Evolutionary conservation across 2,888 invertebrate genomes (phyloP).

Genomic region (Hydraecia micacea): DNA sequence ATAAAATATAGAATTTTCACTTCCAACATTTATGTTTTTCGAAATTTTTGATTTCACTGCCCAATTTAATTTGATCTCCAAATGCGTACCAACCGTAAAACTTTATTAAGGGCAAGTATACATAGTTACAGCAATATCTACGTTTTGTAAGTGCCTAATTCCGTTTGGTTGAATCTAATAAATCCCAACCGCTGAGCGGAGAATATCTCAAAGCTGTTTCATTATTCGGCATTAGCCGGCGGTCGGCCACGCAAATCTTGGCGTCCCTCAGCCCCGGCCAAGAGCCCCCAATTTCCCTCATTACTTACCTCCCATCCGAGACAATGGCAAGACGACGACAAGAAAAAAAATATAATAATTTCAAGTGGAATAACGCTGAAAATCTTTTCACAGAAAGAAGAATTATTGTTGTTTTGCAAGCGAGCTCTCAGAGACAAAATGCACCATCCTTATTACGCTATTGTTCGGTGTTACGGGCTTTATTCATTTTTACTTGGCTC

Average conservation of each 20-base stretch:
- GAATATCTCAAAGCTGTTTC: slow-evolving; percentile 88
- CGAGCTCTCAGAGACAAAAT: slow-evolving; percentile 90
- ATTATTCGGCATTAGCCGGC: slow-evolving; percentile 88
- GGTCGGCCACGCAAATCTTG: slow-evolving; percentile 89
- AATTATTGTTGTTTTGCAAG: slow-evolving; percentile 91
- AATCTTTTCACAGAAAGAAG: slow-evolving; percentile 90
- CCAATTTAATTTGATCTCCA: slow-evolving; percentile 52
- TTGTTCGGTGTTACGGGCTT: slow-evolving; percentile 90
- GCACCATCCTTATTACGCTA: slow-evolving; percentile 90
- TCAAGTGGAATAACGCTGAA: slow-evolving; percentile 91
- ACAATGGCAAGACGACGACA: slow-evolving; percentile 90
- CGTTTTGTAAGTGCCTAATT: slow-evolving; percentile 80
- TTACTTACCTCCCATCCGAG: slow-evolving; percentile 90
- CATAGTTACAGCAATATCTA: slow-evolving; percentile 66
- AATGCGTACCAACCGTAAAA: slow-evolving; percentile 54
- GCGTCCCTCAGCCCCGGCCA: slow-evolving; percentile 82
- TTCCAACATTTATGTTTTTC: not conserved
- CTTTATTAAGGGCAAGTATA: slow-evolving; percentile 64
- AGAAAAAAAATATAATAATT: slow-evolving; percentile 90
- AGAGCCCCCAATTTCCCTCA: slow-evolving; percentile 90
- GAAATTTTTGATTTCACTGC: slow-evolving; percentile 23
- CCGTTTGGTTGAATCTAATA: slow-evolving; percentile 86
- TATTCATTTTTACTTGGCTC: slow-evolving; percentile 91
- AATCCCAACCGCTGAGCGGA: slow-evolving; percentile 83
- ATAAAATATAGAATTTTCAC: not conserved